phyloP scores from a whole-genome alignment of 1,140 invertebrate genomes.

The Phortica variegata region DNA sequence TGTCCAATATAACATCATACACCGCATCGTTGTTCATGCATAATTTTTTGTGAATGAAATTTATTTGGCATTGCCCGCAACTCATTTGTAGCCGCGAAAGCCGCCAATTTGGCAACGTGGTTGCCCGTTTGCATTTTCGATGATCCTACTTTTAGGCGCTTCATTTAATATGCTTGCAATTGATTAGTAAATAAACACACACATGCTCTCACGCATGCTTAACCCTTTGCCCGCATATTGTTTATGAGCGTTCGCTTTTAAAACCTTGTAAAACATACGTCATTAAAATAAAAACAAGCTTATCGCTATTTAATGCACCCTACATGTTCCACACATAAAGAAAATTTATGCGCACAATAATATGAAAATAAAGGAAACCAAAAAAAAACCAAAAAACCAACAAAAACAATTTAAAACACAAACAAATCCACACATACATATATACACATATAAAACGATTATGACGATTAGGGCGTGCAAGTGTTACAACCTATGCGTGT shows the following conservation, averaged over 20 bases:
- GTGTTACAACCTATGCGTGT: no score
- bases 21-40: constrained; percentile 18
- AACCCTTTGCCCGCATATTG: not conserved
- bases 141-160: constrained; percentile 3
- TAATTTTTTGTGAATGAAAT: no score
- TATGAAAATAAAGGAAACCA: no score
- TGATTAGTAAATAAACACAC: not conserved
- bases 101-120: constrained; percentile 43
- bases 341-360: no score
- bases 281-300: constrained; percentile 34
- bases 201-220: not conserved
- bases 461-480: no score
- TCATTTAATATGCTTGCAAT: constrained; percentile 13
- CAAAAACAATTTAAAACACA: no score
- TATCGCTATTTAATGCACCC: constrained; percentile 51
- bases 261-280: constrained; percentile 22
- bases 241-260: constrained; percentile 18
- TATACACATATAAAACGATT: no score
- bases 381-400: no score
- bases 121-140: constrained; percentile 4
- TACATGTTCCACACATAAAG: no score
- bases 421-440: no score
- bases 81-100: constrained; percentile 45
- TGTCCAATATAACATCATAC: no score
- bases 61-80: constrained; percentile 2